A percentile compares a stretch with the other conserved stretches of the same genome.
Evolutionary conservation across 2,888 invertebrate species (phyloP).

Genomic region (Exocentrus adspersus): DNA sequence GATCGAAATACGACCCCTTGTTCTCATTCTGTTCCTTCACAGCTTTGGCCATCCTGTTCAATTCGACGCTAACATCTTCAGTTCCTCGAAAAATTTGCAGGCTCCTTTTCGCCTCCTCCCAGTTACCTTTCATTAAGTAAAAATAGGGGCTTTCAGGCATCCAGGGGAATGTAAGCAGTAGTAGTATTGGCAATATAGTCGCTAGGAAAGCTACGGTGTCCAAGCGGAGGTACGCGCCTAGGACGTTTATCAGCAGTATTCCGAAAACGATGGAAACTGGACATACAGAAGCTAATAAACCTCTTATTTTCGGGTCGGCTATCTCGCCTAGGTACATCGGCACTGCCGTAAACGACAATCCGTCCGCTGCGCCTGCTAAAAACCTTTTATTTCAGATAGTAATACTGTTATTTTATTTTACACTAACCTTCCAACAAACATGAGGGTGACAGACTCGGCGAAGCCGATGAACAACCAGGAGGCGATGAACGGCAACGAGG

Average conservation of each 20-base stretch:
- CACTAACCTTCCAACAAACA: constrained; percentile 63
- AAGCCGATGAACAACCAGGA: constrained; percentile 73
- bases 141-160: constrained; percentile 72
- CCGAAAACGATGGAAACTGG: constrained; percentile 67
- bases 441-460: constrained; percentile 67
- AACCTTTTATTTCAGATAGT: constrained; percentile 47
- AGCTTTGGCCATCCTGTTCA: constrained; percentile 53
- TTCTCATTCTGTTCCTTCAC: constrained; percentile 63
- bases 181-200: constrained; percentile 62
- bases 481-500: constrained; percentile 70
- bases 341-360: constrained; percentile 61
- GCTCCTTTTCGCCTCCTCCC: constrained; percentile 63
- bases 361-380: constrained; percentile 71
- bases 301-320: constrained; percentile 67
- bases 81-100: constrained; percentile 65
- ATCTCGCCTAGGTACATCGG: constrained; percentile 72
- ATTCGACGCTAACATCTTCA: constrained; percentile 64
- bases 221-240: constrained; percentile 65
- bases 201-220: constrained; percentile 65
- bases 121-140: constrained; percentile 60
- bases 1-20: constrained; percentile 67
- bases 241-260: constrained; percentile 66
- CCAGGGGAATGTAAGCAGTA: constrained; percentile 64
- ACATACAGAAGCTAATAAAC: constrained; percentile 69
- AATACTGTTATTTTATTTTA: not conserved